A percentile compares a stretch with the other conserved stretches of the same genome.
Conservation (phyloP, 2,888 invertebrate genomes). For the Hydropsyche betteni region DNA sequence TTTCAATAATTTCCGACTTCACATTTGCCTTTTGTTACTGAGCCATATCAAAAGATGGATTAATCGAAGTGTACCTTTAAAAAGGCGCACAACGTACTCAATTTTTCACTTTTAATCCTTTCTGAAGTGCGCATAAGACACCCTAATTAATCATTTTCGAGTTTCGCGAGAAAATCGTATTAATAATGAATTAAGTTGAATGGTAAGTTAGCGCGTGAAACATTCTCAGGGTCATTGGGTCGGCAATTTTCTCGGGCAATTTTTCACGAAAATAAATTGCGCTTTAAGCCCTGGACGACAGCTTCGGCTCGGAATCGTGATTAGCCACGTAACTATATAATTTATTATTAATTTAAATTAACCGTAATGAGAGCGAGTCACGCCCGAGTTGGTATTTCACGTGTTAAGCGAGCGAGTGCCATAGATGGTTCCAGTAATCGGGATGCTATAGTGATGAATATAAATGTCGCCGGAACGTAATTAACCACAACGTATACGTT, state of each 20-base stretch:
- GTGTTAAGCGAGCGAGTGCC: neutral
- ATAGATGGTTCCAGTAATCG: neutral
- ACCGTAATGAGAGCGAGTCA: constrained; percentile 2
- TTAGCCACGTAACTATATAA: constrained; percentile 4
- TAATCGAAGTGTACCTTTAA: too few species aligned
- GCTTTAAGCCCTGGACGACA: neutral
- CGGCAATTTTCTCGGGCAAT: constrained; percentile 7
- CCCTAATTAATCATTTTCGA: too few species aligned
- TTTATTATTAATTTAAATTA: constrained; percentile 23
- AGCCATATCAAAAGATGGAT: too few species aligned
- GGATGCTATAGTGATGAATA: constrained; percentile 1
- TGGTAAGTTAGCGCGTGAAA: too few species aligned
- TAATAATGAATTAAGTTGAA: too few species aligned
- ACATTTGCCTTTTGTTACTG: too few species aligned
- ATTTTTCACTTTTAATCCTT: too few species aligned
- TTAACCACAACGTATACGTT: too few species aligned
- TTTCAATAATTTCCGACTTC: too few species aligned
- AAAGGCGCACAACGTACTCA: too few species aligned
- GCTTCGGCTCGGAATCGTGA: neutral
- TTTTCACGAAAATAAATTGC: neutral
- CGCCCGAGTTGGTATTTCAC: neutral
- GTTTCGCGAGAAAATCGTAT: too few species aligned
- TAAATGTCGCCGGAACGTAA: neutral
- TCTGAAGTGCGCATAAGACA: too few species aligned
- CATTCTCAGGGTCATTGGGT: constrained; percentile 5